Evolutionary conservation across 2,888 invertebrate genomes (phyloP), one percentile per base, ranked within the genome.

Genomic region (Willowsia nigromaculata): DNA sequence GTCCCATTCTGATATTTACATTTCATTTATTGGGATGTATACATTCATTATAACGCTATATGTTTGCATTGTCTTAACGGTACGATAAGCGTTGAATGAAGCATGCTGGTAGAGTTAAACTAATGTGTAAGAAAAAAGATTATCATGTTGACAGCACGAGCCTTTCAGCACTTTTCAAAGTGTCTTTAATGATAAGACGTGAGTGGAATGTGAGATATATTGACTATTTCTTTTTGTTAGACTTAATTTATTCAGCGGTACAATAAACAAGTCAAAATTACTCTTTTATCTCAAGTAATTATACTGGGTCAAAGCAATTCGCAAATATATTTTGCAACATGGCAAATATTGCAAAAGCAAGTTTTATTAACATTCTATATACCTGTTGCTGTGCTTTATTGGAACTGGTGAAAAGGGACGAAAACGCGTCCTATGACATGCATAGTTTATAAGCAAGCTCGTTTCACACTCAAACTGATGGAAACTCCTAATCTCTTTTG

Each of bases 91-190:
- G 27, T 27, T n/a, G n/a, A n/a, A n/a, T n/a, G 27, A 22, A 25
- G 30, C 15, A 30, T 30, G 56, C 3, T 6, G 30, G 15, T 25
- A 25, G 33, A 37, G 37, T 1, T 37, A 18, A 6, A 9, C 11
- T 59, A 1, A 33, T 13, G 65, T 68, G 37, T 27, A 68, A 68
- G 25, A 68, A 37, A 37, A 37, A 71, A 71, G 76, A 76, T 76
- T 76, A 76, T 30, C 33, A n/a, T 15, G 47, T 71, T 85, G 85
- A 85, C 85, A 81, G 87, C 87, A 88, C 87, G 87, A 88, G 87
- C 74, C 76, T 68, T 47, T 88, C 81, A 74, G 81, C 87, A 88
- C 82, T 71, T 82, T 62, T 82, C 30, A 30, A 85, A 53, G 81
- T 62, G 68, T 62, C n/a, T 43, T 68, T 83, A 62, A 83, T 47